Conservation (phyloP, 1,140 invertebrate species). For the Proctacanthus coquilletti region DNA sequence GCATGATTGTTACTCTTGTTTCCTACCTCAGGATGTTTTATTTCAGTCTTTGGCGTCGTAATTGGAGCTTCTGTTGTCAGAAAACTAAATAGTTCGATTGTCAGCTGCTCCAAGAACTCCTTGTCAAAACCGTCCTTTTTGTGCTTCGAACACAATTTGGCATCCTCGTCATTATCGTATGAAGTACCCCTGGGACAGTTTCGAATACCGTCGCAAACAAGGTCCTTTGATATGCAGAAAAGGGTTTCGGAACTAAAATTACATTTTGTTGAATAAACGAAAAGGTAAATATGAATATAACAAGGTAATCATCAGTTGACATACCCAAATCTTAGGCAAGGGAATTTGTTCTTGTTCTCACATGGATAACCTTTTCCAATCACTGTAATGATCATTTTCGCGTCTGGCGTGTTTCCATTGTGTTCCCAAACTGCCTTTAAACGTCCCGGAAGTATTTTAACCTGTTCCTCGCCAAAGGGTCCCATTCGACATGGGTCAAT, state of each 20-base stretch:
- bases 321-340: slow-evolving; percentile 27
- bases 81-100: slow-evolving; percentile 11
- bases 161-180: slow-evolving; percentile 34
- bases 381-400: slow-evolving; percentile 26
- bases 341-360: slow-evolving; percentile 18
- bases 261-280: not conserved
- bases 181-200: slow-evolving; percentile 42
- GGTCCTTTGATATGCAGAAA: slow-evolving; percentile 40
- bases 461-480: slow-evolving; percentile 24
- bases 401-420: slow-evolving; percentile 14
- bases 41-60: no score
- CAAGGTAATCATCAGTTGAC: no score
- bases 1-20: no score
- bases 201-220: slow-evolving; percentile 41
- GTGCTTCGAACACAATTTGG: slow-evolving; percentile 28
- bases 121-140: slow-evolving; percentile 5
- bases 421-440: slow-evolving; percentile 26
- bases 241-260: slow-evolving; percentile 26
- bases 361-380: slow-evolving; percentile 27
- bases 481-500: slow-evolving; percentile 25
- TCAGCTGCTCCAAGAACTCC: slow-evolving; percentile 1
- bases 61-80: no score
- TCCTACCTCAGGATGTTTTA: no score
- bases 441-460: slow-evolving; percentile 23
- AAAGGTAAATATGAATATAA: not conserved